Evolutionary conservation across 35 echinoderm and acorn worm genomes (phyloP).

Genomic region (Acanthaster planci): DNA sequence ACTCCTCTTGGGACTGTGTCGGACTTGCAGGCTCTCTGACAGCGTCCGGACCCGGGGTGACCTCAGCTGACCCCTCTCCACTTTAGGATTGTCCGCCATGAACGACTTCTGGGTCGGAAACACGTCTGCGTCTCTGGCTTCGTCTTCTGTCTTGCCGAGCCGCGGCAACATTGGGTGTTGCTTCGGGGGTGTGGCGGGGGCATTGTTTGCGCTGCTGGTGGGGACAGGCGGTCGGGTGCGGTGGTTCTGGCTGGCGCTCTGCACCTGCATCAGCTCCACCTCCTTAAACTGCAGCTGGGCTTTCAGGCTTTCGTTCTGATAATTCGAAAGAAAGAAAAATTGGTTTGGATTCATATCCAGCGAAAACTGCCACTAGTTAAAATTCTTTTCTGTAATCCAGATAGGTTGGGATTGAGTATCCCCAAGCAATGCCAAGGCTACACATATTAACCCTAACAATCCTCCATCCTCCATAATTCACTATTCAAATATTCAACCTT

Average conservation of each 20-base stretch:
- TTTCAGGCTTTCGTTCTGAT: slow-evolving; percentile 79
- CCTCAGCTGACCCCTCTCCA: background rate
- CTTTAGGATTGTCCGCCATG: slow-evolving; percentile 56
- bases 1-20: slow-evolving; percentile 29
- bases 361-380: too few species aligned
- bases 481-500: too few species aligned
- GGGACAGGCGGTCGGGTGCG: slow-evolving; percentile 15
- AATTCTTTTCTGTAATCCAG: too few species aligned
- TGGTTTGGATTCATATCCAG: too few species aligned
- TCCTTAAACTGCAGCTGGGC: slow-evolving; percentile 96
- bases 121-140: slow-evolving; percentile 10
- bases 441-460: too few species aligned
- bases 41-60: slow-evolving; percentile 36
- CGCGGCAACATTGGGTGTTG: slow-evolving; percentile 38
- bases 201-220: background rate
- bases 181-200: background rate
- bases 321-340: too few species aligned
- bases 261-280: slow-evolving; percentile 74
- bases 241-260: slow-evolving; percentile 65
- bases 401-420: too few species aligned
- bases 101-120: slow-evolving; percentile 83
- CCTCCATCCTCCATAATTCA: too few species aligned
- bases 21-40: slow-evolving; percentile 10
- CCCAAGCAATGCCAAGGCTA: too few species aligned
- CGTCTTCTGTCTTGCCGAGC: background rate